phyloP scores from a whole-genome alignment of 2,113 vertebrate genomes.

The Cervus canadensis region DNA sequence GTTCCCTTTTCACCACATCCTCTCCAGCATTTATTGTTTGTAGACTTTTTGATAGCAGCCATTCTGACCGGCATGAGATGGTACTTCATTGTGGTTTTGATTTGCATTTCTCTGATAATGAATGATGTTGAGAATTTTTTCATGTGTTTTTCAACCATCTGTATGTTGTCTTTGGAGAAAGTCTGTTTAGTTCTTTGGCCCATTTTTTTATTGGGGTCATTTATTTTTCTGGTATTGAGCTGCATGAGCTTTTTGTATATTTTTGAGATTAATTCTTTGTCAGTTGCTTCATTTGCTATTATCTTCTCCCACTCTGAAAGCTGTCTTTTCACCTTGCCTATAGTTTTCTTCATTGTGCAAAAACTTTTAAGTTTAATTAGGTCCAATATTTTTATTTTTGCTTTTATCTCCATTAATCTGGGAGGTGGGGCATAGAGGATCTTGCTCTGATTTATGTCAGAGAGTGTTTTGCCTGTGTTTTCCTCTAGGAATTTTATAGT shows the following conservation, averaged over 20 bases:
- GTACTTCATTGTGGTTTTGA: neutral
- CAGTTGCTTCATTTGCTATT: neutral
- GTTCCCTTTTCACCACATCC: neutral
- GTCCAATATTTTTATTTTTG: neutral
- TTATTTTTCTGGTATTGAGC: neutral
- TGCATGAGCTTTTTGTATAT: neutral
- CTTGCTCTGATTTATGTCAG: neutral
- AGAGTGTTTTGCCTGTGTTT: neutral
- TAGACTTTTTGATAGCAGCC: neutral
- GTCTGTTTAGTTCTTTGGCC: neutral
- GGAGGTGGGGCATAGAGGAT: neutral
- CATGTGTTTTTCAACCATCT: neutral
- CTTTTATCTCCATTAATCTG: neutral
- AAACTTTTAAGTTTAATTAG: neutral
- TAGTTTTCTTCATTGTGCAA: neutral
- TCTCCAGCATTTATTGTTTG: neutral
- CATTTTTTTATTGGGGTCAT: neutral
- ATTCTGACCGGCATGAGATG: neutral
- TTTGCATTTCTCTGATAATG: neutral
- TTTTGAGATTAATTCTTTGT: neutral
- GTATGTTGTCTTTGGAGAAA: rapidly evolving
- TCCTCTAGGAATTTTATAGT: neutral
- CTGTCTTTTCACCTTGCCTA: neutral
- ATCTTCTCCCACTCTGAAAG: neutral
- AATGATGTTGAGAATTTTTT: neutral